Base-by-base conservation (phyloP, 1,140 invertebrate genomes). In the Myzus persicae region DNA sequence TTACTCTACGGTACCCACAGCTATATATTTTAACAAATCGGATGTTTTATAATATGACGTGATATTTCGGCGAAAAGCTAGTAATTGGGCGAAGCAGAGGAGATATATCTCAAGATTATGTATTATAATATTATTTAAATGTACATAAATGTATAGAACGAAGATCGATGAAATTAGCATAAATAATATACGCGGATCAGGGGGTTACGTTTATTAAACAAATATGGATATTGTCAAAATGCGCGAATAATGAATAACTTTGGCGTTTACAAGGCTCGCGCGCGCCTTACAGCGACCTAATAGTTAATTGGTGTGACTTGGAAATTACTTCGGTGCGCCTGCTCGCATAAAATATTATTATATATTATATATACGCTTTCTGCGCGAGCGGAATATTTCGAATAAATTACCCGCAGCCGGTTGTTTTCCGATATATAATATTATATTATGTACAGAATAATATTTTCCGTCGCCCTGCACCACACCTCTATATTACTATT, bases 221-320 rank as follows among this genome's bases (percentile, higher is more conserved):
- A 76, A 82, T 85, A 85, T 85, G 38, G 38, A 42, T 85, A 85
- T 85, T 31, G 40, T 85, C 24, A 85, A 85, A 85, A 85, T 4
- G 24, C 38, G 24, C 24, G 82, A 85, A 85, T 85, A 85, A 85
- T 85, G 82, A 85, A 85, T 85, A 85, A 85, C 38, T 85, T 85
- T 85, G 24, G 40, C 82, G 82, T 42, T 42, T 85, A 82, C 38
- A 40, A 26, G 38, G 14, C 59, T 14, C 59, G 31, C n/a, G 59
- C 59, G 31, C 59, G n/a, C 59, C 59, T 76, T n/a, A 18, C n/a
- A 76, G 59, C 82, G 11, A 85, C 40, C 82, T 40, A 85, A 76
- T 76, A 85, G 38, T 40, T 85, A 85, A 85, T 85, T 42, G 82
- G 38, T 85, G 24, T 85, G 38, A 85, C 82, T 85, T 85, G 82